These are phyloP conservation scores for Drosophila parthenogenetica DNA, from an alignment of 2,888 invertebrate genomes.

Conservation along the genomic window DNA sequence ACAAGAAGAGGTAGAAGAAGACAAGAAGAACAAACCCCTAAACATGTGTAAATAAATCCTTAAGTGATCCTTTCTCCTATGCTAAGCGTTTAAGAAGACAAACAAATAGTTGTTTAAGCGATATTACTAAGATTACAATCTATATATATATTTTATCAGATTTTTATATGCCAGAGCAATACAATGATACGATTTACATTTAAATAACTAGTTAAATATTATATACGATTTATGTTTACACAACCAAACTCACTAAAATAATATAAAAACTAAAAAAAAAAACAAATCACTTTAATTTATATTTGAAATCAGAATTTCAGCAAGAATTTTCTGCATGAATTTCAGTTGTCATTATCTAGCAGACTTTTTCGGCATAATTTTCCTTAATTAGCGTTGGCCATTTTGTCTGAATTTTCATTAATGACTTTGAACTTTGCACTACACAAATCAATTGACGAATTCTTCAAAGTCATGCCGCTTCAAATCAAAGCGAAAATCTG, in stretches of 20 bases:
- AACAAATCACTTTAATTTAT: neutral
- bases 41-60: conserved; percentile 79
- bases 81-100: conserved; percentile 77
- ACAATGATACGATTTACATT: conserved; percentile 67
- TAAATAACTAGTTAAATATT: conserved; percentile 68
- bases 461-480: conserved; percentile 60
- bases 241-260: conserved; percentile 33
- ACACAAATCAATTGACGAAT: conserved; percentile 51
- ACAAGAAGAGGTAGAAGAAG: conserved; percentile 22
- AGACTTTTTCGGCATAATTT: neutral
- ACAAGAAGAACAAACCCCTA: conserved; percentile 51
- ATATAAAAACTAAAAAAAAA: conserved; percentile 19
- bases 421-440: conserved; percentile 65
- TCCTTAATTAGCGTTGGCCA: conserved; percentile 21
- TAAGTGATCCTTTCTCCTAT: conserved; percentile 80
- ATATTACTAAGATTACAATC: conserved; percentile 24
- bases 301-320: neutral
- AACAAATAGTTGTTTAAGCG: conserved; percentile 35
- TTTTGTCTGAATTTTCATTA: conserved; percentile 47
- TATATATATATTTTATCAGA: conserved; percentile 56
- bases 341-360: conserved; percentile 1
- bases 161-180: conserved; percentile 72
- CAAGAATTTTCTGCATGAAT: no score
- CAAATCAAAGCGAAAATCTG: conserved; percentile 55
- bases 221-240: conserved; percentile 75